Percentiles rank a stretch among this genome's conserved stretches.
Conservation (phyloP, 2,888 invertebrate species). For the Tipula helvola region DNA sequence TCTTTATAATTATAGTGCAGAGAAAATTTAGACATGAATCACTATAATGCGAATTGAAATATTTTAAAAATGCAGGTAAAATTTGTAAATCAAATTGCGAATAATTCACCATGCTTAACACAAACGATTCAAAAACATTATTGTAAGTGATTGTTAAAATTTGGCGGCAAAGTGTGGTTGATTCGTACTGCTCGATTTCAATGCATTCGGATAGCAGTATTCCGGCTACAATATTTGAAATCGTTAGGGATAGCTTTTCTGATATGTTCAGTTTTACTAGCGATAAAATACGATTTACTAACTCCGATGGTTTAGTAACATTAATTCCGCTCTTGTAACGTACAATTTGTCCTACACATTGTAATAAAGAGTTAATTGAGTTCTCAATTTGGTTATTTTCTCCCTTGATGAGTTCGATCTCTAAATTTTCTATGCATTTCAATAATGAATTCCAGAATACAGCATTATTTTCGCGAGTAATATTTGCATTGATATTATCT, state of each 20-base stretch:
- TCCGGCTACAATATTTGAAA: constrained; percentile 44
- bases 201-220: constrained; percentile 48
- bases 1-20: constrained; percentile 50
- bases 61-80: constrained; percentile 51
- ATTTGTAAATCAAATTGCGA: constrained; percentile 61
- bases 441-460: constrained; percentile 51
- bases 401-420: constrained; percentile 8
- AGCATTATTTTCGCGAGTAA: constrained; percentile 48
- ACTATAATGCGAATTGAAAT: constrained; percentile 44
- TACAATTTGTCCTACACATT: constrained; percentile 47
- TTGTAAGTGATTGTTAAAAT: neutral
- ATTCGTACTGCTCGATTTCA: constrained; percentile 58
- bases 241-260: neutral
- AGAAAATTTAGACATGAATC: constrained; percentile 45
- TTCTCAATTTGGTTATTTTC: constrained; percentile 10
- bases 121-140: constrained; percentile 47
- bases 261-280: constrained; percentile 19
- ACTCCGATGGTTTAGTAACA: constrained; percentile 43
- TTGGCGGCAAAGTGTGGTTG: constrained; percentile 48
- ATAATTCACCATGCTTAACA: constrained; percentile 50
- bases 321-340: constrained; percentile 51
- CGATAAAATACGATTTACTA: constrained; percentile 42
- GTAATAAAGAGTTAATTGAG: constrained; percentile 37
- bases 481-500: constrained; percentile 44
- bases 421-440: constrained; percentile 25